Percentiles rank a stretch among this genome's conserved stretches.
Evolutionary conservation across 2,113 vertebrate species (phyloP).

Genomic region (Sprattus sprattus): DNA sequence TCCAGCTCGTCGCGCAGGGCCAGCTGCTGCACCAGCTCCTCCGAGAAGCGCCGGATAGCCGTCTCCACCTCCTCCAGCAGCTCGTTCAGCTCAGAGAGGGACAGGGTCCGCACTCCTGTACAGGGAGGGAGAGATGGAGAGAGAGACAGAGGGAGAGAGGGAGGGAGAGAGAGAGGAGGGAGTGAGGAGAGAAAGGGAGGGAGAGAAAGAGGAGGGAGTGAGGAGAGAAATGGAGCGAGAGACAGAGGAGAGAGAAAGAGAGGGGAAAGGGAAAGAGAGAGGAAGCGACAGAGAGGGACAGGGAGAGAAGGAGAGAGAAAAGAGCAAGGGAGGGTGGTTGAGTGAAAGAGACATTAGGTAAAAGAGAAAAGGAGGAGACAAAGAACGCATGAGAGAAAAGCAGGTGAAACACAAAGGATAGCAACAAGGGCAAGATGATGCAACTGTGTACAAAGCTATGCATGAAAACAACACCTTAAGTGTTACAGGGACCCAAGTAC

Average conservation of each 20-base stretch:
- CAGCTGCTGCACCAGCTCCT: conserved; percentile 91
- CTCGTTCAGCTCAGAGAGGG: conserved; percentile 80
- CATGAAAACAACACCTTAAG: neutral
- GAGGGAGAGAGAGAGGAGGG: neutral
- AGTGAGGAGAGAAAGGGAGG: neutral
- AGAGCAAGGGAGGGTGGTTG: neutral
- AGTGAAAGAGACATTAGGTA: neutral
- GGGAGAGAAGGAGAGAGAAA: neutral
- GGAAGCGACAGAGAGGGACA: neutral
- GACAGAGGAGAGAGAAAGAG: neutral
- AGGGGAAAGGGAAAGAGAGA: neutral
- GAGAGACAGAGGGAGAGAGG: neutral
- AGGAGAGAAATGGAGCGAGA: neutral
- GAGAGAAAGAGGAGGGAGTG: neutral
- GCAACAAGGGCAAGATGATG: neutral
- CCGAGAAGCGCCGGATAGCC: conserved; percentile 83
- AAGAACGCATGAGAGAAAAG: neutral
- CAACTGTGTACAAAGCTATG: neutral
- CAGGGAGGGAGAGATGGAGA: neutral
- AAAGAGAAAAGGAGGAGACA: neutral
- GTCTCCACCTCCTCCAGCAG: conserved; percentile 84
- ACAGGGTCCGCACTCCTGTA: conserved; percentile 62
- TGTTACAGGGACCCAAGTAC: neutral
- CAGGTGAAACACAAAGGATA: neutral
- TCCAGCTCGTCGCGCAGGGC: conserved; percentile 92